Evolutionary conservation across 1,140 invertebrate species (phyloP), one percentile per base, ranked within the genome.

Genomic region (Panagrolaimus sp.): DNA sequence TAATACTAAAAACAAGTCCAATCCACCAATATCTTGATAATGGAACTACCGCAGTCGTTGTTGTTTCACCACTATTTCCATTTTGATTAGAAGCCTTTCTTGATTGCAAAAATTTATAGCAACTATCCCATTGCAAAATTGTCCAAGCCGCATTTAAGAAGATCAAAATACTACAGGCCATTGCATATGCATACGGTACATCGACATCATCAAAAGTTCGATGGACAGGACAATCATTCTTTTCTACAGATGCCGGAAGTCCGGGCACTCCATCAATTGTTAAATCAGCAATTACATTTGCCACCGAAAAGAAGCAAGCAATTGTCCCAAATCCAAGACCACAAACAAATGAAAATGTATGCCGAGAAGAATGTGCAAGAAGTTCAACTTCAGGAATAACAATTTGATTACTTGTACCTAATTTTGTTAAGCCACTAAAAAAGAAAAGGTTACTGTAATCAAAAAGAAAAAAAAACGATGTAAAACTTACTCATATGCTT

Each of bases 101-200:
- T 28, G 52, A 26, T 28, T 21, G 28, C 12, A 58, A 58, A 28
- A 26, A 58, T 28, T 58, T 58, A 21, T 58, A 28, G 28, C 5
- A 14, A 8, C 52, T 58, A 58, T 58, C 52, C 52, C 52, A 58
- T 58, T 58, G 52, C 3, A 58, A 28, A 21, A 58, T 28, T 2
- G 52, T 58, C 52, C 52, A 58, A 58, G 21, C 21, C 10, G 28
- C 52, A 58, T 58, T 58, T 28, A 58, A 58, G 17, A 58, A 58
- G 21, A 58, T 21, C 1, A 58, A 28, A 12, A 58, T 26, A 21
- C 52, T 58, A 1, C 21, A 58, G 14, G 52, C 52, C 21, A 26
- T 58, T 28, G 52, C 52, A 21, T 58, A 58, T 12, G 52, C 52
- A 58, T 58, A 58, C 52, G 52, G 52, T 58, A 58, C 52, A 58